phyloP scores from a whole-genome alignment of 2,888 invertebrate species.

The Oligia fasciuncula region DNA sequence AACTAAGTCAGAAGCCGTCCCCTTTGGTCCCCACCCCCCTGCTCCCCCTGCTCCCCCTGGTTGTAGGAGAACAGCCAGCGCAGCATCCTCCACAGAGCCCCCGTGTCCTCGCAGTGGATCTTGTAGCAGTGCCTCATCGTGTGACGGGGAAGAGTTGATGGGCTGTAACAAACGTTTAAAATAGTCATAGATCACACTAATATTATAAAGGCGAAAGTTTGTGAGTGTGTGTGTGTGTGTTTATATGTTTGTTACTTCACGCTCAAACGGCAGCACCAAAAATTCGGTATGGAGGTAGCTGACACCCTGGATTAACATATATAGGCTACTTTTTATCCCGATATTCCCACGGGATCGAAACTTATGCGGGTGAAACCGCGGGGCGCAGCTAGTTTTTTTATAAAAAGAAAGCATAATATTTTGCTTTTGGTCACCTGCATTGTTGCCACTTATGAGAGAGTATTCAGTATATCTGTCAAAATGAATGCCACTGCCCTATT shows the following conservation, averaged over 20 bases:
- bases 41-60: slow-evolving; percentile 22
- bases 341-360: no score
- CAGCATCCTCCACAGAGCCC: slow-evolving; percentile 74
- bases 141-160: slow-evolving; percentile 49
- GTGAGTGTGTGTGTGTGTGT: no score
- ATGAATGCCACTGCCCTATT: neutral
- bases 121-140: slow-evolving; percentile 78
- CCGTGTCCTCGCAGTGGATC: slow-evolving; percentile 81
- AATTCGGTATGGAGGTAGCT: no score
- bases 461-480: neutral
- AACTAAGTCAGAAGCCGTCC: slow-evolving; percentile 45
- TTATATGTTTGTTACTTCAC: no score
- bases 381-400: neutral
- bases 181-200: neutral
- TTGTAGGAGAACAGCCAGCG: slow-evolving; percentile 78
- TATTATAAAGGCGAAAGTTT: no score
- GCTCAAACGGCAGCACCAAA: no score
- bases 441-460: neutral
- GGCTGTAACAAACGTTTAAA: slow-evolving; percentile 20
- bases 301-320: no score
- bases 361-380: no score
- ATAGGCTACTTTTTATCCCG: no score
- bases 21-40: slow-evolving; percentile 38
- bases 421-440: neutral
- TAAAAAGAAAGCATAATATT: neutral